These are phyloP conservation scores for Diceros bicornis DNA, from an alignment of 2,797 vertebrate species.

Conservation along the genomic window DNA sequence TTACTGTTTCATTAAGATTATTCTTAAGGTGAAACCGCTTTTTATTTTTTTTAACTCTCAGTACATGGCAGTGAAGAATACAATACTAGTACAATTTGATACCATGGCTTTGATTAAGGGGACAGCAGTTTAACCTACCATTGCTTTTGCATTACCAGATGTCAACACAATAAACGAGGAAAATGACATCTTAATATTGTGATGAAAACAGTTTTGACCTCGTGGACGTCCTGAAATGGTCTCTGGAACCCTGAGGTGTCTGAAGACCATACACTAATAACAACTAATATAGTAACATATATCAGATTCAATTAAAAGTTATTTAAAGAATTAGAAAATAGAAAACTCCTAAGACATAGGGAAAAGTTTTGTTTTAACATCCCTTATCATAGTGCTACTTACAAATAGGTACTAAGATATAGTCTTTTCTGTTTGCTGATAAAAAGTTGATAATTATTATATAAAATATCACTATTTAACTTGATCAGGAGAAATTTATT, in stretches of 20 bases:
- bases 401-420: not conserved
- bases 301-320: slow-evolving; percentile 24
- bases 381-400: not conserved
- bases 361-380: not conserved
- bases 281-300: not conserved
- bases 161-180: not conserved
- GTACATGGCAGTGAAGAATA: not conserved
- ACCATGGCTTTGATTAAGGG: not conserved
- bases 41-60: not conserved
- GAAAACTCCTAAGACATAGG: not conserved
- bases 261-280: not conserved
- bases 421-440: not conserved
- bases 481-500: not conserved
- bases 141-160: not conserved
- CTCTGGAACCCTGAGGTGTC: not conserved
- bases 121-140: not conserved
- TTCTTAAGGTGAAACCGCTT: not conserved
- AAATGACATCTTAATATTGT: not conserved
- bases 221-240: not conserved
- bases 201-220: not conserved
- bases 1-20: slow-evolving; percentile 43
- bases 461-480: slow-evolving; percentile 22
- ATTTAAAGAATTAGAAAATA: slow-evolving; percentile 30
- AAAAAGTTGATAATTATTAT: not conserved
- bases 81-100: not conserved